Evolutionary conservation across 2,888 invertebrate species (phyloP).

Genomic region (Baronia brevicornis): DNA sequence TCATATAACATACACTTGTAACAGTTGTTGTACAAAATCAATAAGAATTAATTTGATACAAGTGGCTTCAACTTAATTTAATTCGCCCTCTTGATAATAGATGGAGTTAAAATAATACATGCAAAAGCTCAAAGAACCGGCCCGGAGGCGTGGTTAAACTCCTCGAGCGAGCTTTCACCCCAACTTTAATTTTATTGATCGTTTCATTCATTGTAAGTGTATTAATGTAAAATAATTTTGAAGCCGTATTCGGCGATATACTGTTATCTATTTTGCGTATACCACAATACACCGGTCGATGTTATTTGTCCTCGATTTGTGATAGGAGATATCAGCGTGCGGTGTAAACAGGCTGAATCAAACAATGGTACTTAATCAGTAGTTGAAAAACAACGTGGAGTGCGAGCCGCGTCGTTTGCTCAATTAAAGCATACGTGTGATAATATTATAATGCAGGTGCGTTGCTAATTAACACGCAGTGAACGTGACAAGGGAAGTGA

Average conservation of each 20-base stretch:
- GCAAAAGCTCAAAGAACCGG: conserved; percentile 32
- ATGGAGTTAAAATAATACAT: conserved; percentile 37
- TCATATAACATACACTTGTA: no score
- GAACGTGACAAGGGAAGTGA: conserved; percentile 18
- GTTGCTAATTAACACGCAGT: conserved; percentile 13
- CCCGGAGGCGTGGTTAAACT: conserved; percentile 49
- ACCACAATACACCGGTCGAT: conserved; percentile 25
- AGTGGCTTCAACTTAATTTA: conserved; percentile 5
- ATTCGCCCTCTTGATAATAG: conserved; percentile 28
- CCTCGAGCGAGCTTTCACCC: conserved; percentile 52
- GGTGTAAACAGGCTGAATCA: conserved; percentile 32
- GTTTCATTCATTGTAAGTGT: conserved; percentile 28
- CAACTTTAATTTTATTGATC: conserved; percentile 56
- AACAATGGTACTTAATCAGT: conserved; percentile 49
- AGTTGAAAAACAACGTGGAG: conserved; percentile 30
- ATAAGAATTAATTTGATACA: conserved; percentile 8
- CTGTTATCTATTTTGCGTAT: conserved; percentile 25
- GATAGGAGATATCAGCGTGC: conserved; percentile 28
- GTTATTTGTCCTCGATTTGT: conserved; percentile 34
- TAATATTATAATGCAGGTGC: conserved; percentile 23
- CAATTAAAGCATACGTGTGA: conserved; percentile 25
- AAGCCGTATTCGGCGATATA: conserved; percentile 36
- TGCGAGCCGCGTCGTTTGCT: conserved; percentile 42
- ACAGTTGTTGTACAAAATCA: no score
- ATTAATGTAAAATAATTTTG: conserved; percentile 41